Conservation (phyloP, 1,140 invertebrate species). For the Stratiolaelaps scimitus region DNA sequence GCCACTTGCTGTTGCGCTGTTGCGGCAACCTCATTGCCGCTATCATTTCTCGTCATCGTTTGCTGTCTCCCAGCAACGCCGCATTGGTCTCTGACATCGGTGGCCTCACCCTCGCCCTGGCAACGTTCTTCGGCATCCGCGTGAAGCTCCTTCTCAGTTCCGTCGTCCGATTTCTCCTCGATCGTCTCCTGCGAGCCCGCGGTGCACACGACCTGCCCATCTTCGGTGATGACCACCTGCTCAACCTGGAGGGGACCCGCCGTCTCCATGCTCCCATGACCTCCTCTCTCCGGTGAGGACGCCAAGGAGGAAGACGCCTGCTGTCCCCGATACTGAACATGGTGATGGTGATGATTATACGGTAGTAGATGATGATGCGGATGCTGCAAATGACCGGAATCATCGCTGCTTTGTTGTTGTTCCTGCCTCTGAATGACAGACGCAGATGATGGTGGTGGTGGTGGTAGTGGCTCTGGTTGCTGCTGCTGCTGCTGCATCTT, state of each 20-base stretch:
- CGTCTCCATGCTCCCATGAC: background rate
- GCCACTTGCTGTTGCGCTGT: too few relatives aligned
- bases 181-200: conserved; percentile 26
- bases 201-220: conserved; percentile 22
- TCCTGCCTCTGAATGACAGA: background rate
- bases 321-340: too few relatives aligned
- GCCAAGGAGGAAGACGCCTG: background rate
- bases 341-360: too few relatives aligned
- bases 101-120: conserved; percentile 24
- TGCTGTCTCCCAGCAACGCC: background rate
- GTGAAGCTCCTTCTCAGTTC: conserved; percentile 27
- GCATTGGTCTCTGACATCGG: background rate
- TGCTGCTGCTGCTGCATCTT: too few relatives aligned
- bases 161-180: conserved; percentile 28
- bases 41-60: background rate
- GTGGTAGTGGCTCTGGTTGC: background rate
- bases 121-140: background rate
- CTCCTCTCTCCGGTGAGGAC: conserved; percentile 12
- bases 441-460: background rate
- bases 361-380: too few relatives aligned
- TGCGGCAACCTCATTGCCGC: too few relatives aligned
- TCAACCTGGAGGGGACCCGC: conserved; percentile 11
- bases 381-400: too few relatives aligned
- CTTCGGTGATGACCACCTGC: conserved; percentile 27
- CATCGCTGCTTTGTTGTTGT: too few relatives aligned